Base-by-base conservation (phyloP, 2,888 invertebrate genomes). In the Pardosa pseudoannulata region DNA sequence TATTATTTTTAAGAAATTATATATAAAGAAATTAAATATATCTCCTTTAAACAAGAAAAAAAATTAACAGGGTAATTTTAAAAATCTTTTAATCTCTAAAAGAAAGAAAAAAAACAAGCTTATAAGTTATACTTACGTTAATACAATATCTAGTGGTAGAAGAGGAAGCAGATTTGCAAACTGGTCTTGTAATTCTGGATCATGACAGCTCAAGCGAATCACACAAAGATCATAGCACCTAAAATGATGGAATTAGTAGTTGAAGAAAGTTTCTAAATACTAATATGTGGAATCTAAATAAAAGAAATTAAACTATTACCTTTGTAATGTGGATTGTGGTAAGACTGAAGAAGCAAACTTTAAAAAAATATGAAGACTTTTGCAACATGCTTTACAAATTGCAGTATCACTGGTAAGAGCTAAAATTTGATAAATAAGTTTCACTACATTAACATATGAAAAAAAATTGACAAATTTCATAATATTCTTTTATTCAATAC, bases 161-260 rank as follows among this genome's bases (percentile, higher is more conserved):
- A 90, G 82, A 56, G 90, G 90, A 32, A 91, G 87, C 27, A 92
- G 89, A 29, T 89, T 85, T 29, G 90, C 88, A 89, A 89, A 92
- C 1, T 89, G 88, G 9, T 91, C 90, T 56, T 90, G 87, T 13
- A 91, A 89, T 23, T 89, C 87, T 41, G 86, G 81, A 71, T 91
- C 89, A 67, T 88, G 89, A 76, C 91, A 91, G 80, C 90, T 90
- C 72, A 92, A 89, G 71, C 90, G 90, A 62, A 91, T 90, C 62
- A 91, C 89, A 90, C 92, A 91, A 74, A 92, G 88, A 88, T 92
- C 91, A 67, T 90, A 88, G 88, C 91, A 91, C 67, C 91, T 91
- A 27, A 13, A 72, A 85, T 7, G 36, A 5, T 7, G n/a, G 82
- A 67, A 32, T 41, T 62, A 72, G 16, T 16, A 3, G 62, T 2